phyloP scores from a whole-genome alignment of 2,113 vertebrate species.

The Cyrtonyx montezumae region DNA sequence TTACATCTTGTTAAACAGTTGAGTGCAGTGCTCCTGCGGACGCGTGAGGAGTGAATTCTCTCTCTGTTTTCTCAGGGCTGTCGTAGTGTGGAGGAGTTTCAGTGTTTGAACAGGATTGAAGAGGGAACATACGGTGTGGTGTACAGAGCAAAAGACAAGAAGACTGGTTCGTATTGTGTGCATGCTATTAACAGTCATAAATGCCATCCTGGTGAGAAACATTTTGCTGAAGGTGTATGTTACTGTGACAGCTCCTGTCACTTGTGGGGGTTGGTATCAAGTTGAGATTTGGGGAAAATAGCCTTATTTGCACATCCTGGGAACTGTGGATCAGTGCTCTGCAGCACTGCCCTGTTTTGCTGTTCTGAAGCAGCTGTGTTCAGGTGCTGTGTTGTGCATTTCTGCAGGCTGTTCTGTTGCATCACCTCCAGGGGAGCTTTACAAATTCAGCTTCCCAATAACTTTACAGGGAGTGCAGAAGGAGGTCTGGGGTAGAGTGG shows the following conservation, averaged over 20 bases:
- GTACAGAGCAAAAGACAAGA: conserved; percentile 98
- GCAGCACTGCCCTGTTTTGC: background rate
- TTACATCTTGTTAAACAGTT: background rate
- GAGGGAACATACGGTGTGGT: conserved; percentile 97
- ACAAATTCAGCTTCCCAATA: background rate
- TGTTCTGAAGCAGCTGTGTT: background rate
- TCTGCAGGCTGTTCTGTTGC: background rate
- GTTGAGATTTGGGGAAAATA: background rate
- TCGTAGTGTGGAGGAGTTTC: conserved; percentile 97
- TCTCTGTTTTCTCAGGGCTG: conserved; percentile 83
- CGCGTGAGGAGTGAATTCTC: background rate
- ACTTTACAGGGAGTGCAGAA: background rate
- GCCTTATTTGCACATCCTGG: background rate
- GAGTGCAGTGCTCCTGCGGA: background rate
- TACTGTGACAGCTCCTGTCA: background rate
- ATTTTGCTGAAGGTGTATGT: background rate
- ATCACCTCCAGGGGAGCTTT: background rate
- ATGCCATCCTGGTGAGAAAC: background rate
- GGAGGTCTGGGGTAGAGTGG: background rate
- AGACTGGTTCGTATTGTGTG: conserved; percentile 83
- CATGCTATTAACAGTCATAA: background rate
- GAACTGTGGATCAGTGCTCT: background rate
- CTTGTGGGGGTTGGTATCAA: background rate
- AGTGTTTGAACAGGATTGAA: conserved; percentile 96
- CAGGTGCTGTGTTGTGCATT: background rate